Evolutionary conservation across 2,797 vertebrate species (phyloP).

Genomic region (Chaenodraco wilsoni): DNA sequence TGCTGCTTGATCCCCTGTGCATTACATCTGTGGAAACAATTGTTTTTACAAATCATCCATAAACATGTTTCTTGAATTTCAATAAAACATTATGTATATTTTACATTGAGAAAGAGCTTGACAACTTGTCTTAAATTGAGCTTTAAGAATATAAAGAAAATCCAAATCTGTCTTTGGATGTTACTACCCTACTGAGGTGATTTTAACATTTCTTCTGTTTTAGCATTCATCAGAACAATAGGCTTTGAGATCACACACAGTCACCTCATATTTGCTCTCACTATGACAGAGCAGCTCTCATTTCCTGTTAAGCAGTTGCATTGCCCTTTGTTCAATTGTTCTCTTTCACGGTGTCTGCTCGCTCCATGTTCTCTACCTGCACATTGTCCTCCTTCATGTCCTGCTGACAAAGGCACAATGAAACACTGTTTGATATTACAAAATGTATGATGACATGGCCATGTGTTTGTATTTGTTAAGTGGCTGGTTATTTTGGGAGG

Average conservation of each 20-base stretch:
- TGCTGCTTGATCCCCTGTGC: neutral
- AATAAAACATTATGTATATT: neutral
- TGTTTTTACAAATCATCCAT: neutral
- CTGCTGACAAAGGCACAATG: neutral
- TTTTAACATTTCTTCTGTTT: neutral
- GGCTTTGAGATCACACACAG: neutral
- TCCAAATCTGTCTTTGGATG: neutral
- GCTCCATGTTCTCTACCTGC: constrained; percentile 6
- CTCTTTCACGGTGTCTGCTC: neutral
- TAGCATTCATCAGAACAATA: neutral
- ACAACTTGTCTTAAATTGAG: neutral
- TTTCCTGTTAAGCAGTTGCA: constrained; percentile 25
- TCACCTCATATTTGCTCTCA: neutral
- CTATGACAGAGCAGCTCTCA: constrained; percentile 1
- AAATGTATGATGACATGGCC: neutral
- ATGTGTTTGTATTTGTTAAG: constrained; percentile 17
- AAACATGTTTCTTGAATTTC: neutral
- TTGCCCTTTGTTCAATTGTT: constrained; percentile 30
- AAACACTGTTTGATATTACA: constrained; percentile 19
- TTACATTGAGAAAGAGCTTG: neutral
- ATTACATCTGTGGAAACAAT: constrained; percentile 14
- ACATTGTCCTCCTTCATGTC: constrained; percentile 8
- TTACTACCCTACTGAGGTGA: neutral
- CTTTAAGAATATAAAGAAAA: neutral
- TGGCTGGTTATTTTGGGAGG: constrained; percentile 14